These are phyloP conservation scores for Propithecus deckenii DNA, from an alignment of 2,797 vertebrate species.

Conservation along the genomic window DNA sequence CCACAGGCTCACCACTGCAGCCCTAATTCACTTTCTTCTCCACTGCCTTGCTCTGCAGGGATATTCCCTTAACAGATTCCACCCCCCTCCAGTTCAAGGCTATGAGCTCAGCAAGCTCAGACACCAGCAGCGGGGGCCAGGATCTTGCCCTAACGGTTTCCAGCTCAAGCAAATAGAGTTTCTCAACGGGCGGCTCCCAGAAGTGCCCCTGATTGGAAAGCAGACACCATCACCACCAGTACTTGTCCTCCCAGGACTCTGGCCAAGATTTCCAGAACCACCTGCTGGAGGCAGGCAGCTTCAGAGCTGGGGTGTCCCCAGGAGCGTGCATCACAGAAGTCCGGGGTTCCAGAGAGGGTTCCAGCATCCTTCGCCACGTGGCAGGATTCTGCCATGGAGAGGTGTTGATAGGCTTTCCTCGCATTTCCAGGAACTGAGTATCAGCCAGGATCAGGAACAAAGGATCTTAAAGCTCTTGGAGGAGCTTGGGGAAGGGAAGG, in stretches of 20 bases:
- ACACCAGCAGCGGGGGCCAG: neutral
- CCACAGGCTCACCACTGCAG: conserved; percentile 45
- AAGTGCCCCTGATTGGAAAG: conserved; percentile 80
- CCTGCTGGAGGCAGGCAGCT: conserved; percentile 60
- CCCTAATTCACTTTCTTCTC: conserved; percentile 51
- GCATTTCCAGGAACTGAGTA: conserved; percentile 68
- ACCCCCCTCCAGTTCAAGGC: conserved; percentile 74
- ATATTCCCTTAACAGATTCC: conserved; percentile 55
- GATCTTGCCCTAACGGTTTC: conserved; percentile 66
- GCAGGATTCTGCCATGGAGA: neutral
- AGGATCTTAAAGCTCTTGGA: conserved; percentile 83
- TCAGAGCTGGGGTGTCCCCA: accelerated
- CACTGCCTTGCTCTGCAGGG: conserved; percentile 46
- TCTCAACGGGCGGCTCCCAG: conserved; percentile 82
- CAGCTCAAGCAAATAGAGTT: conserved; percentile 86
- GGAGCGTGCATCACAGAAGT: accelerated
- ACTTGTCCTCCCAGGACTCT: neutral
- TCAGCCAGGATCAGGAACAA: conserved; percentile 63
- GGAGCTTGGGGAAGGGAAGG: conserved; percentile 82
- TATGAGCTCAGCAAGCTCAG: conserved; percentile 9
- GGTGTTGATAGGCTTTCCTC: conserved; percentile 54
- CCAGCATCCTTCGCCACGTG: neutral
- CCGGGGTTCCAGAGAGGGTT: neutral
- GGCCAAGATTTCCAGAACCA: neutral
- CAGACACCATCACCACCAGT: neutral